Evolutionary conservation across 2,797 vertebrate species (phyloP).

Genomic region (Parauchenoglanis ngamensis): DNA sequence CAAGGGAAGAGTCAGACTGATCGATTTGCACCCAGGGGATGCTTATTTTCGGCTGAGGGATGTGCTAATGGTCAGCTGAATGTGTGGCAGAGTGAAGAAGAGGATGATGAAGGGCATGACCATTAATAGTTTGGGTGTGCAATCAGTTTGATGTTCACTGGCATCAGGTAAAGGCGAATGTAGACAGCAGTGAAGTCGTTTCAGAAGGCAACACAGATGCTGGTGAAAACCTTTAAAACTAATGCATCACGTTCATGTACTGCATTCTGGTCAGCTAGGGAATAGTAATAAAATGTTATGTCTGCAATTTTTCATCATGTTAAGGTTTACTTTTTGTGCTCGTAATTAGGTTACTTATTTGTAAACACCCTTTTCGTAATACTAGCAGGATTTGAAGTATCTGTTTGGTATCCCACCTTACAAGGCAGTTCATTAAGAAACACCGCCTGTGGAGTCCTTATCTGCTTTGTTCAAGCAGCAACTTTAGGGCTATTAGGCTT

Average conservation of each 20-base stretch:
- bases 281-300: not conserved
- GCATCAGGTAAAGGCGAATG: constrained; percentile 5
- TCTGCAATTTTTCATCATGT: constrained; percentile 11
- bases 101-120: constrained; percentile 17
- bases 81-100: constrained; percentile 14
- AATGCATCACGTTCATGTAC: not conserved
- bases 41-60: constrained; percentile 31
- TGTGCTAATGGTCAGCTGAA: constrained; percentile 12
- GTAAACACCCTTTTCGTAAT: constrained; percentile 14
- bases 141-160: not conserved
- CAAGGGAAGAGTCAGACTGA: constrained; percentile 2
- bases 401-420: constrained; percentile 35
- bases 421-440: constrained; percentile 64
- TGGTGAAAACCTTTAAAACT: not conserved
- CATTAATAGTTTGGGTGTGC: constrained; percentile 9
- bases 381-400: constrained; percentile 21
- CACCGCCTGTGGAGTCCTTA: constrained; percentile 55
- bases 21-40: constrained; percentile 22
- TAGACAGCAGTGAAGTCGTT: not conserved
- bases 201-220: constrained; percentile 2
- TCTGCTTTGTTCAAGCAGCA: constrained; percentile 58
- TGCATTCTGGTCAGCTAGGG: not conserved
- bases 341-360: constrained; percentile 33
- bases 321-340: not conserved
- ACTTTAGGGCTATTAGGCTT: constrained; percentile 54